Percentiles rank a stretch among this genome's conserved stretches.
Conservation (phyloP, 2,888 invertebrate genomes). For the Halictus quadricinctus region DNA sequence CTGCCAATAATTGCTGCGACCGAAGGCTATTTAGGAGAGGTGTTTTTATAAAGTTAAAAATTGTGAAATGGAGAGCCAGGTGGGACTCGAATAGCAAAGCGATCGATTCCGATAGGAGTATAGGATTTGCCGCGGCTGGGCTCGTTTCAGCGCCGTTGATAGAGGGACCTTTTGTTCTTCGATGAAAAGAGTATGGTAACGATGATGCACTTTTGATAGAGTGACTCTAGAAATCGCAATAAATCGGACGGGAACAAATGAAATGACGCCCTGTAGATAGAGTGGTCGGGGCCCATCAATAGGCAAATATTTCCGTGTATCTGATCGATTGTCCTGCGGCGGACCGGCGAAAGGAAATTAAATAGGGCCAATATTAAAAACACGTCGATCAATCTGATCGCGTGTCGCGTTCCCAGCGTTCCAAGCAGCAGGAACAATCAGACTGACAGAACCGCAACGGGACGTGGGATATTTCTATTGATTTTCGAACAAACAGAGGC, state of each 20-base stretch:
- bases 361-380: constrained; percentile 46
- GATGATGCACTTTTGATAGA: constrained; percentile 12
- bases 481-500: constrained; percentile 36
- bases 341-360: constrained; percentile 42
- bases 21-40: neutral
- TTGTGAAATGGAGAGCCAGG: neutral
- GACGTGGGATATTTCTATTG: constrained; percentile 44
- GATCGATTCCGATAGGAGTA: neutral
- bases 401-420: constrained; percentile 13
- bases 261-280: constrained; percentile 12
- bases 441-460: constrained; percentile 37
- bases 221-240: constrained; percentile 10
- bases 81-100: neutral
- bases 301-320: constrained; percentile 27
- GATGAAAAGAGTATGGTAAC: constrained; percentile 6
- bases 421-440: constrained; percentile 37
- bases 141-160: neutral
- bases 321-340: constrained; percentile 12
- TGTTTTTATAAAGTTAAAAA: neutral
- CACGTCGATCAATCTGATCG: constrained; percentile 41
- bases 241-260: constrained; percentile 9
- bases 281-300: constrained; percentile 6
- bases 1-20: neutral
- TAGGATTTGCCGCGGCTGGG: neutral
- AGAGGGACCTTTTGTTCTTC: neutral